A percentile compares a stretch with the other conserved stretches of the same genome.
These are phyloP conservation scores for Corythornis leucogaster DNA, from an alignment of 2,797 vertebrate genomes.

Conservation along the genomic window DNA sequence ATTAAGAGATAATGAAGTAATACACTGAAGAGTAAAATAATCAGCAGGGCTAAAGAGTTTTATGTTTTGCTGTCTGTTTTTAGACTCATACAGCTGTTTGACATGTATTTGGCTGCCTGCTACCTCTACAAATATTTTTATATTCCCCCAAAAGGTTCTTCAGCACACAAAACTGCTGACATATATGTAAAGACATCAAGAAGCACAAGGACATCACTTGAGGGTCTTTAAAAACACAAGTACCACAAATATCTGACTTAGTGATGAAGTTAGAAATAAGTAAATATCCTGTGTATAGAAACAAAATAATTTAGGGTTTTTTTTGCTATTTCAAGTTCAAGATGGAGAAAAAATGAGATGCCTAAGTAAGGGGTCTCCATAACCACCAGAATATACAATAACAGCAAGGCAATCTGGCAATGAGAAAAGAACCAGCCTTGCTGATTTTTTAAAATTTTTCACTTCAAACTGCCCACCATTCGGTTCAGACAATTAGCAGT, in stretches of 20 bases:
- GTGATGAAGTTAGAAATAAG: neutral
- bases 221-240: neutral
- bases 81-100: neutral
- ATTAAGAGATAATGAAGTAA: conserved; percentile 12
- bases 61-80: neutral
- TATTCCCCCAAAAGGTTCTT: neutral
- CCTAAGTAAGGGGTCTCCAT: neutral
- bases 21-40: conserved; percentile 1
- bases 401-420: neutral
- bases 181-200: neutral
- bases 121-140: neutral
- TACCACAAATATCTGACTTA: neutral
- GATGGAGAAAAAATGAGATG: neutral
- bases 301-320: neutral
- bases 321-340: neutral
- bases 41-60: neutral
- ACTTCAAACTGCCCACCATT: neutral
- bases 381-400: neutral
- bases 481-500: neutral
- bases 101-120: neutral
- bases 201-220: neutral
- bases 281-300: neutral
- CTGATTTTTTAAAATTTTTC: neutral
- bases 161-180: neutral
- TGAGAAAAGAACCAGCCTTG: neutral